phyloP scores from a whole-genome alignment of 2,797 vertebrate genomes.

The Gadopsis marmoratus region DNA sequence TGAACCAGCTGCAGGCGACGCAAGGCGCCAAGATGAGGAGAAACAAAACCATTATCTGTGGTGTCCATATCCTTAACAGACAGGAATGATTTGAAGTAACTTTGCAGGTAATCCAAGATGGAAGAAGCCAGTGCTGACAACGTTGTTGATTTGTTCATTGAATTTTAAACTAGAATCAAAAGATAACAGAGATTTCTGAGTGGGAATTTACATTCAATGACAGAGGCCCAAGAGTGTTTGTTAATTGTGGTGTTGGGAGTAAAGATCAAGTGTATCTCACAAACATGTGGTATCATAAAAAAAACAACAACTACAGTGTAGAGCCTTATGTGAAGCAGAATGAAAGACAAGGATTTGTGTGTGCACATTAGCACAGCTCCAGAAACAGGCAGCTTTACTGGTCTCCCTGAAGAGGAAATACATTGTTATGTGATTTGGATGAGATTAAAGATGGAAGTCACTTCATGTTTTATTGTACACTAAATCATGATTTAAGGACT shows the following conservation, averaged over 20 bases:
- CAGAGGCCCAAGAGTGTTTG: neutral
- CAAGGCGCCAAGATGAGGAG: neutral
- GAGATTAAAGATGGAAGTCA: neutral
- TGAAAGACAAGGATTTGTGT: neutral
- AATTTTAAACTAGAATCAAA: neutral
- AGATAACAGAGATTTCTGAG: neutral
- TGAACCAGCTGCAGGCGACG: neutral
- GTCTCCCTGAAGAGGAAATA: neutral
- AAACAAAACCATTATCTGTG: neutral
- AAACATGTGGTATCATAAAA: neutral
- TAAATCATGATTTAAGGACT: neutral
- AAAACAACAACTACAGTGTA: neutral
- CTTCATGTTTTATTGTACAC: neutral
- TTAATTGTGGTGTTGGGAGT: neutral
- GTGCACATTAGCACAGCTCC: neutral
- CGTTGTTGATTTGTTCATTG: neutral
- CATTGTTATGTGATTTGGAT: neutral
- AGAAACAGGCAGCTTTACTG: neutral
- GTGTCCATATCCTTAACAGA: slow-evolving; percentile 14
- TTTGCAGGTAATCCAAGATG: slow-evolving; percentile 17
- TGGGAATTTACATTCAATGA: slow-evolving; percentile 8
- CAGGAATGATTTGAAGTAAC: neutral
- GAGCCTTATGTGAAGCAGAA: neutral
- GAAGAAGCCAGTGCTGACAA: neutral
- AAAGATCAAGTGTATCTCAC: neutral